Base-by-base conservation (phyloP, 2,888 invertebrate genomes). In the Cerastis rubricosa region DNA sequence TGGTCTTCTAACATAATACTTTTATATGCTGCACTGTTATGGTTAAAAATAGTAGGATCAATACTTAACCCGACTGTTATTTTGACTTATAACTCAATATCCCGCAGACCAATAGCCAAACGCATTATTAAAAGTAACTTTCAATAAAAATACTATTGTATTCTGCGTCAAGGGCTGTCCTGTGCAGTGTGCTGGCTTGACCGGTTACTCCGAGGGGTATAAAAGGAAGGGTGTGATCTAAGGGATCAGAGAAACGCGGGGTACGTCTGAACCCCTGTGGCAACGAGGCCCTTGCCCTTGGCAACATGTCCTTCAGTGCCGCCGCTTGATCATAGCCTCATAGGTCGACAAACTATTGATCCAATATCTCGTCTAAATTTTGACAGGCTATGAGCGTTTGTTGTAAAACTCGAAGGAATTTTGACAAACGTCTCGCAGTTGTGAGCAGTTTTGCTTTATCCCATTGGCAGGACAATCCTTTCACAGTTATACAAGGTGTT, bases 181-280 rank as follows among this genome's bases (percentile, higher is more conserved):
- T 63, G 47, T 51, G 82, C 64, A 57, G 70, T 66, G 54, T 45
- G 72, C 54, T 51, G 67, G 78, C 67, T 70, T 82, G 81, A 83
- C 78, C 81, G 67, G 63, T 78, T 71, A 61, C 25, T 54, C 49
- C 35, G 81, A 81, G 69, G 81, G 90, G 40, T 70, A 63, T 19
- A 63, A 45, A 65, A 17, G 45, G 71, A 81, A 81, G 81, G 81
- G 81, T 82, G 68, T 65, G 49, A 65, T 77, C 51, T 73, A 69
- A 64, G 67, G 70, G 69, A 76, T 59, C 51, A 57, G 45, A 57
- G 70, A 25, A 54, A 66, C 25, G 43, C 75, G 54, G 65, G 70
- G 80, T 57, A 65, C 64, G 47, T 57, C 49, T 45, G 54, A 64
- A 47, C 69, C 57, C 43, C 68, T 35, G 57, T 76, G 51, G 77